Evolutionary conservation across 2,888 invertebrate species (phyloP).

Genomic region (Drosophila phalerata): DNA sequence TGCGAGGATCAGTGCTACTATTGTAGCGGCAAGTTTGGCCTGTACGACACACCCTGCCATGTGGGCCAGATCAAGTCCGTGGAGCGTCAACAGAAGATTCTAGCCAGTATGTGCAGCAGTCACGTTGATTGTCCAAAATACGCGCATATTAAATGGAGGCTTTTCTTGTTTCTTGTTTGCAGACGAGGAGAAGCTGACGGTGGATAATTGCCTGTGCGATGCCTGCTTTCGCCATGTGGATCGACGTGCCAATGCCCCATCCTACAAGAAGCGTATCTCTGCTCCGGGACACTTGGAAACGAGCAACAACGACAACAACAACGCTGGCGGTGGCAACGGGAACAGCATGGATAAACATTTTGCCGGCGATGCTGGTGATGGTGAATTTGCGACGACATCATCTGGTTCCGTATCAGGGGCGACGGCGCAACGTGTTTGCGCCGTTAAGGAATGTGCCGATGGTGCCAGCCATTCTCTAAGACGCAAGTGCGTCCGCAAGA

Average conservation of each 20-base stretch:
- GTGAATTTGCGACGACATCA: slow-evolving; percentile 44
- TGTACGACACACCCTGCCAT: slow-evolving; percentile 94
- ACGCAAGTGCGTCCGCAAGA: slow-evolving; percentile 90
- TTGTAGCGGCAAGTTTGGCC: slow-evolving; percentile 94
- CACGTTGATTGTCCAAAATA: background rate
- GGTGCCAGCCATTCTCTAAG: slow-evolving; percentile 89
- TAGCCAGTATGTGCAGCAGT: slow-evolving; percentile 88
- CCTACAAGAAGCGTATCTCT: slow-evolving; percentile 87
- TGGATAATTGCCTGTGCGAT: slow-evolving; percentile 94
- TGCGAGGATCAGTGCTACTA: slow-evolving; percentile 95
- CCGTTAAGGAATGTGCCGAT: slow-evolving; percentile 88
- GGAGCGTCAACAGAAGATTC: slow-evolving; percentile 92
- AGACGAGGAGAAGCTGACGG: slow-evolving; percentile 93
- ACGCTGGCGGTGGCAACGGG: slow-evolving; percentile 13
- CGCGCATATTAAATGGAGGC: background rate
- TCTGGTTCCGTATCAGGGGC: slow-evolving; percentile 22
- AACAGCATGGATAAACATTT: slow-evolving; percentile 53
- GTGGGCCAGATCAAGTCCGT: slow-evolving; percentile 94
- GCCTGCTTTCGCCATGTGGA: slow-evolving; percentile 95
- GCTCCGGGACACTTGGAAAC: slow-evolving; percentile 81
- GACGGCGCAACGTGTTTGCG: slow-evolving; percentile 85
- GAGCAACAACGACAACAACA: slow-evolving; percentile 27
- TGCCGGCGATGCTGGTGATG: slow-evolving; percentile 38
- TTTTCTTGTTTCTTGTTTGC: slow-evolving; percentile 5
- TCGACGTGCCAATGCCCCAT: slow-evolving; percentile 91